Percentiles rank a stretch among this genome's conserved stretches.
Evolutionary conservation across 2,888 invertebrate species (phyloP).

Genomic region (Agrochola lychnidis): DNA sequence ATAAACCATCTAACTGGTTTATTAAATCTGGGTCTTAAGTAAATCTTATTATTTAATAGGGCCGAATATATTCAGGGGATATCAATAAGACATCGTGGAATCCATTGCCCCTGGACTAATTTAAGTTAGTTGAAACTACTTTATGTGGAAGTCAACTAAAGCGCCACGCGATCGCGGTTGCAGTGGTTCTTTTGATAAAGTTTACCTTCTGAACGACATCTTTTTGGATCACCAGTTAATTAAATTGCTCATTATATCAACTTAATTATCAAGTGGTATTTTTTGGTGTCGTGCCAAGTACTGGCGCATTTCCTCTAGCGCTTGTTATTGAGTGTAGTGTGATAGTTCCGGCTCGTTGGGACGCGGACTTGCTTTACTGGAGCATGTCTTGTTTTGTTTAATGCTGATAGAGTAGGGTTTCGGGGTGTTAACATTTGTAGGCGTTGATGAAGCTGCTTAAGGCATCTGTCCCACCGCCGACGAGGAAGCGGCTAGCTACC

Average conservation of each 20-base stretch:
- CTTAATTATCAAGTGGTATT: constrained; percentile 64
- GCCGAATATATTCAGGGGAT: not conserved
- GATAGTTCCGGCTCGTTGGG: constrained; percentile 42
- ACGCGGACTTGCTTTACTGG: constrained; percentile 25
- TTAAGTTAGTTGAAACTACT: not conserved
- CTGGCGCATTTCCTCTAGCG: constrained; percentile 47
- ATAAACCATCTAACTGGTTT: too few relatives aligned
- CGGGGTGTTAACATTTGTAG: constrained; percentile 19
- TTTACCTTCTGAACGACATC: constrained; percentile 28
- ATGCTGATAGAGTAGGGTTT: constrained; percentile 1
- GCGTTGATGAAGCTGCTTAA: constrained; percentile 2
- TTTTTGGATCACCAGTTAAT: constrained; percentile 49
- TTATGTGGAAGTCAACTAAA: not conserved
- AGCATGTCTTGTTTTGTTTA: constrained; percentile 31
- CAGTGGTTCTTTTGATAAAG: not conserved
- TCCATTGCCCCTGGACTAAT: not conserved
- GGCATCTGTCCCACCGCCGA: not conserved
- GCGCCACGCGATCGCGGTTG: too few relatives aligned
- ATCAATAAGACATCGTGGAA: not conserved
- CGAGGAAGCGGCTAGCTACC: not conserved
- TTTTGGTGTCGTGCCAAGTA: constrained; percentile 64
- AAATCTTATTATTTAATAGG: not conserved
- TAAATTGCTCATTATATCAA: constrained; percentile 64
- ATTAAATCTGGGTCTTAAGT: too few relatives aligned
- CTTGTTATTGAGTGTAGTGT: constrained; percentile 49